These are phyloP conservation scores for Muscidifurax raptorellus DNA, from an alignment of 1,140 invertebrate genomes.

Conservation along the genomic window DNA sequence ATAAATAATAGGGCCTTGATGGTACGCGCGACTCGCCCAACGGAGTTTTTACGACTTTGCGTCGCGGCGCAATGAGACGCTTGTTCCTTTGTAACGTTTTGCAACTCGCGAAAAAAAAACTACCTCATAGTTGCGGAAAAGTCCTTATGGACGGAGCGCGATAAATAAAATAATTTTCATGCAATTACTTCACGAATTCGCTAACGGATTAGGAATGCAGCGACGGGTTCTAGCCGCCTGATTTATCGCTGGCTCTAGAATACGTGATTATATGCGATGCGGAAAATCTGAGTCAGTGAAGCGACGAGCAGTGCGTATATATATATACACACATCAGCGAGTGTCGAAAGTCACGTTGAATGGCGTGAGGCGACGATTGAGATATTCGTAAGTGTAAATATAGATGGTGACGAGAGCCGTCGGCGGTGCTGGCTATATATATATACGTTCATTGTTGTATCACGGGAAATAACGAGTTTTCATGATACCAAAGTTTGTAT, in stretches of 20 bases:
- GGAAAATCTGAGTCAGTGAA: neutral
- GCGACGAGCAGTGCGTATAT: neutral
- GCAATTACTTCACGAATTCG: neutral
- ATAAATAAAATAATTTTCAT: too few relatives aligned
- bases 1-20: slow-evolving; percentile 69
- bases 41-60: slow-evolving; percentile 62
- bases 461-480: slow-evolving; percentile 16
- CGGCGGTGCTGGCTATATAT: neutral
- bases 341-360: slow-evolving; percentile 25
- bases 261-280: neutral
- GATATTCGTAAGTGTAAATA: slow-evolving; percentile 9
- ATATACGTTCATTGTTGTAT: neutral
- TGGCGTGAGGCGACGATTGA: neutral
- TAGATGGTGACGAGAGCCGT: slow-evolving; percentile 52
- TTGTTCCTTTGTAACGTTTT: too few relatives aligned
- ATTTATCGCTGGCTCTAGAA: neutral
- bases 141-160: neutral
- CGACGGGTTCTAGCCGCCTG: neutral
- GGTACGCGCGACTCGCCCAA: slow-evolving; percentile 64
- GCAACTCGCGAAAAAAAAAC: too few relatives aligned
- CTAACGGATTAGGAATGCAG: neutral
- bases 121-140: neutral
- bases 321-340: neutral
- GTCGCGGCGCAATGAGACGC: too few relatives aligned
- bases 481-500: too few relatives aligned